Conservation (phyloP, 2,888 invertebrate genomes). For the Lasius platythorax region DNA sequence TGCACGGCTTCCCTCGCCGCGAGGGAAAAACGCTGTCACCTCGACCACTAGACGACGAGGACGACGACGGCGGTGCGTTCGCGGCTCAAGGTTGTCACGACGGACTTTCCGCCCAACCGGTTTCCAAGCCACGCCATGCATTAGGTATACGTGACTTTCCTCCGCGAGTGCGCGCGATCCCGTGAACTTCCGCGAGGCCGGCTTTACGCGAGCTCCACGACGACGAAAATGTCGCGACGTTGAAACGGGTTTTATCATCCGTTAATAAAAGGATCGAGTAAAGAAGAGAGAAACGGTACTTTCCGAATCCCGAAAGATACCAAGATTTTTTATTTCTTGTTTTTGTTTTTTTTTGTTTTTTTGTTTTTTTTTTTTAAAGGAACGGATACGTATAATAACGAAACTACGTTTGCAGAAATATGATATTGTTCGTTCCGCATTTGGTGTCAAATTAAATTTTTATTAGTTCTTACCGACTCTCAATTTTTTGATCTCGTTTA, state of each 20-base stretch:
- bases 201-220: background rate
- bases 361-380: background rate
- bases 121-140: constrained; percentile 57
- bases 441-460: background rate
- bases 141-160: constrained; percentile 58
- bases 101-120: constrained; percentile 71
- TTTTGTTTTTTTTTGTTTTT: no score
- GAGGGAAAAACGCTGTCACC: constrained; percentile 28
- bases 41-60: constrained; percentile 28
- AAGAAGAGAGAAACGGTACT: background rate
- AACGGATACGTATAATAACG: background rate
- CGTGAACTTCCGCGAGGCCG: constrained; percentile 45
- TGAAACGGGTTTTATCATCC: background rate
- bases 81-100: constrained; percentile 70
- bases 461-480: background rate
- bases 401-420: background rate
- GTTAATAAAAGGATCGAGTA: background rate
- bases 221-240: background rate
- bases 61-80: constrained; percentile 52
- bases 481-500: background rate
- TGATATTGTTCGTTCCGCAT: background rate
- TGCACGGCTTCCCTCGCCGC: constrained; percentile 60
- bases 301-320: background rate
- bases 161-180: constrained; percentile 2
- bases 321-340: background rate